Evolutionary conservation across 2,113 vertebrate genomes (phyloP), one percentile per base, ranked within the genome.

Genomic region (Halcyon malimbica): DNA sequence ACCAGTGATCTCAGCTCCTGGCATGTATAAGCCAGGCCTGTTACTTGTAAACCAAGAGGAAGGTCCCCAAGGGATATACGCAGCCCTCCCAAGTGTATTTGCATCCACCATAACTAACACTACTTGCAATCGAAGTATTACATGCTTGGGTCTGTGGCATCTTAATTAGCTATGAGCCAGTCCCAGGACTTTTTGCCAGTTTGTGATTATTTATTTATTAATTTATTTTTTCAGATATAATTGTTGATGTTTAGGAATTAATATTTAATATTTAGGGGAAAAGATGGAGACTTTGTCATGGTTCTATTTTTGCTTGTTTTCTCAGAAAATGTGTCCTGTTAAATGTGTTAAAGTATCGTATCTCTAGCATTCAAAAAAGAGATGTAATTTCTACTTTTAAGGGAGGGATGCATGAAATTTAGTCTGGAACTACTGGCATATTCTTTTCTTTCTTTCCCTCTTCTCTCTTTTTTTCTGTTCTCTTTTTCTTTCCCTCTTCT

Each of bases 251-350:
- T 76, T 29, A 42, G 10, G 50, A 79, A 69, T 83, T 2, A 53
- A 5, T 16, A 16, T 53, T 82, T 70, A 56, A 37, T 57, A 44
- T 70, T 50, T 46, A 25, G 26, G 35, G 24, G 11, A 42, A 62
- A 81, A 68, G 31, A 29, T 9, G 0, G 3, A 23, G 25, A 10
- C 2, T 35, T 53, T 7, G 53, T 23, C 3, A 17, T 28, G 0
- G 14, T 23, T 16, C 1, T 35, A 35, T 31, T 56, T 42, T 44
- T 81, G 20, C 3, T 65, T 11, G 21, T 56, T 84, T 59, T 56
- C 17, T 42, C 9, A 11, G 9, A 21, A 51, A 62, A 83, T 56
- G 18, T 13, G 7, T 65, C 69, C 16, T 39, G 3, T 70, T 33
- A 8, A 1, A 6, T 1, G 0, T 65, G 78, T 67, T 25, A 24